Base-by-base conservation (phyloP, 1,140 invertebrate species). In the Neodiprion virginianus region DNA sequence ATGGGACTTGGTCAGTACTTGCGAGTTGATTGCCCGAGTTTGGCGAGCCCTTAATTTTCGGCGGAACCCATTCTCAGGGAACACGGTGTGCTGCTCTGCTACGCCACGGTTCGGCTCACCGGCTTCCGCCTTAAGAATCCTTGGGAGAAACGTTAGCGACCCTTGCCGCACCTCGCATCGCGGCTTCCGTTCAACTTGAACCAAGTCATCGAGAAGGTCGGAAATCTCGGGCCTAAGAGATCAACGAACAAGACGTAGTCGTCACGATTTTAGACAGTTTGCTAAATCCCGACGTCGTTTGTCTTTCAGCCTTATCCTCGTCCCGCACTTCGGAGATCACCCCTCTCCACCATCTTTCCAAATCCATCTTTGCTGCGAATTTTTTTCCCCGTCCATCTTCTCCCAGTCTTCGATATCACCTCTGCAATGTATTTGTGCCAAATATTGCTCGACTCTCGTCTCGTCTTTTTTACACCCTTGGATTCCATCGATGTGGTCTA, bases 1-100 rank as follows among this genome's bases (percentile, higher is more conserved):
- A 61, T 61, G 53, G 53, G 53, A 61, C 53, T 61, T 61, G 53
- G 53, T 61, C 53, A 61, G 53, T 61, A 61, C 53, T 61, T 61
- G 53, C 53, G 53, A 61, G 53, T 61, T 61, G 53, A 61, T 61
- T 61, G 53, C 53, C 53, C 53, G 53, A 61, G 53, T 61, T 61
- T 61, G 53, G 53, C 53, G 53, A 61, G 53, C 53, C 53, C 53
- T 61, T 61, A 61, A 61, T 61, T 61, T 61, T 61, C 53, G 11
- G 53, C 4, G n/a, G 53, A 61, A 61, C 11, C 53, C n/a, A 61
- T 61, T 61, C 53, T 61, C 53, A 8, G 0, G 53, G n/a, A 61
- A 61, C 53, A 61, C 8, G 28, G 53, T 17, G 50, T 10, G 53
- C 8, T 40, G 28, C 28, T 40, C 28, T 40, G 28, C 28, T 40